A percentile compares a stretch with the other conserved stretches of the same genome.
These are phyloP conservation scores for Marcusenius ussheri DNA, from an alignment of 2,113 vertebrate genomes.

Conservation along the genomic window DNA sequence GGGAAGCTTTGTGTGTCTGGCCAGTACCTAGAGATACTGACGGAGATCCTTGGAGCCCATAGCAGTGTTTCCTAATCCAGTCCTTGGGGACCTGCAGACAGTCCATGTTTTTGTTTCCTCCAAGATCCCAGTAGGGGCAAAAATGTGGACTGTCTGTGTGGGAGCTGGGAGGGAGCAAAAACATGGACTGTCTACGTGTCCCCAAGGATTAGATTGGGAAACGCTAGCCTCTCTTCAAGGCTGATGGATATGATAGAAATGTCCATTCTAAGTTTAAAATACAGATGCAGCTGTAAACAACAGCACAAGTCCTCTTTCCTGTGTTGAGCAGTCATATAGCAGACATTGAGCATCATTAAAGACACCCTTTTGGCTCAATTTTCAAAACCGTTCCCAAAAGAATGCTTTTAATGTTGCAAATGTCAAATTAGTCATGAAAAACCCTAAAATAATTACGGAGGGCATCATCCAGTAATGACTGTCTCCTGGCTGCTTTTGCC, in stretches of 20 bases:
- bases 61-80: neutral
- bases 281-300: neutral
- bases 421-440: slow-evolving; percentile 5
- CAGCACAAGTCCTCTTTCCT: neutral
- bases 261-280: neutral
- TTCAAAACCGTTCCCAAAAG: neutral
- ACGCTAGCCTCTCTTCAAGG: neutral
- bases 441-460: neutral
- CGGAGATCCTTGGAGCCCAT: neutral
- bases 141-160: neutral
- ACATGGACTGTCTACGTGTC: neutral
- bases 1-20: neutral
- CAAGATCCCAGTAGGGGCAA: neutral
- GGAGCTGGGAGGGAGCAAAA: neutral
- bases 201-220: neutral
- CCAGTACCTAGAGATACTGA: neutral
- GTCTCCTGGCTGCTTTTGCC: neutral
- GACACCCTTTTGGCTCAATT: neutral
- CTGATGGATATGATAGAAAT: neutral
- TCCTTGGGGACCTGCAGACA: neutral
- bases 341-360: neutral
- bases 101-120: neutral
- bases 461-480: neutral
- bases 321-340: neutral
- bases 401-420: neutral